Evolutionary conservation across 2,113 vertebrate genomes (phyloP), one percentile per base, ranked within the genome.

Genomic region (Ophiodon elongatus): DNA sequence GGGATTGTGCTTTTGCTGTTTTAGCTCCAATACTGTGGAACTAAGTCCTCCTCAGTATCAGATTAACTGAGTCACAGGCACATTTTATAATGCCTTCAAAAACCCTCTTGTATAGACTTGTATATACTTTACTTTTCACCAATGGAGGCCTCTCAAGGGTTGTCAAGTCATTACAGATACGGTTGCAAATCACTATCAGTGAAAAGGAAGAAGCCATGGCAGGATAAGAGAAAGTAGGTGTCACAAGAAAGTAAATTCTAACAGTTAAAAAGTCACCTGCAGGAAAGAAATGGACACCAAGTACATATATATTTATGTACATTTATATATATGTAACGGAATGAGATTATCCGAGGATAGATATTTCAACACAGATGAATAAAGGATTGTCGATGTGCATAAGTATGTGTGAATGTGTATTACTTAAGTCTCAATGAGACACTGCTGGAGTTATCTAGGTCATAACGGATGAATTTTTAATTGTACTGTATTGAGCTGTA

Each of bases 381-480:
- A n/a, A n/a, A n/a, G n/a, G n/a, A n/a, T n/a, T n/a, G n/a, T n/a
- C n/a, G n/a, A n/a, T n/a, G 13, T 25, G 35, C 4, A 23, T 4
- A 10, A 4, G 19, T 23, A 39, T 35, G 6, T 47, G 9, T 56
- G 68, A 17, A 41, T 60, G 84, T 41, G 79, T 39, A n/a, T 50
- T 52, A 35, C 10, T 73, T 70, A 15, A n/a, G 68, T 65, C 68
- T 80, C 39, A 85, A 41, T 80, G 47, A 76, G 67, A 65, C 73
- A 39, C 82, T 70, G 75, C 73, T 76, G 67, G 63, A 86, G 76
- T 83, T 86, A 80, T 92, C 69, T 89, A 69, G 84, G 89, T 91
- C 85, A 84, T 2, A 73, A 66, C 80, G 79, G 73, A 86, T 90
- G 23, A 5, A 88, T 90, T 70, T 88, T 90, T 89, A 86, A 90